A percentile compares a stretch with the other conserved stretches of the same genome.
Evolutionary conservation across 2,113 vertebrate species (phyloP).

Genomic region (Spizaetus ornatus): DNA sequence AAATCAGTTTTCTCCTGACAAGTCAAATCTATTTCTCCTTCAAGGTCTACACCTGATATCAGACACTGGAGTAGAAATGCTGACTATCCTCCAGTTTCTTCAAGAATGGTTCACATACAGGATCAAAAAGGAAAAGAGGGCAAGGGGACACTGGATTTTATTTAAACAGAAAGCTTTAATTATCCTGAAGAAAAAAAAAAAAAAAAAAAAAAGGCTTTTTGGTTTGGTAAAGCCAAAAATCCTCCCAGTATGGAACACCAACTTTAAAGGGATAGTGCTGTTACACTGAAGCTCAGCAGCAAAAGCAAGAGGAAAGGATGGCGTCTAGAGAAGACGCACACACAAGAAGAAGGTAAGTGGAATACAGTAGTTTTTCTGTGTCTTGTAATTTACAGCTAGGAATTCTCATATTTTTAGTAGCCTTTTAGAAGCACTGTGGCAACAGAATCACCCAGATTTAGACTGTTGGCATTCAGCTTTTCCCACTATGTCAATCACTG

Average conservation of each 20-base stretch:
- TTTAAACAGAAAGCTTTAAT: neutral
- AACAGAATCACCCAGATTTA: neutral
- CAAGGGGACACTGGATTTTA: neutral
- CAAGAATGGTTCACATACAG: neutral
- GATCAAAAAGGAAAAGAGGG: neutral
- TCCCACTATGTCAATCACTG: neutral
- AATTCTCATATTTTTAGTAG: neutral
- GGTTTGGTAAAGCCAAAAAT: neutral
- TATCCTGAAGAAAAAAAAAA: neutral
- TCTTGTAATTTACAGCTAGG: conserved; percentile 6
- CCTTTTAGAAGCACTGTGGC: neutral
- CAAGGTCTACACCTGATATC: neutral
- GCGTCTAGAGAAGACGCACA: neutral
- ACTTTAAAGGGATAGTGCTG: rapidly evolving
- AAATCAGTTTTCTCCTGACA: neutral
- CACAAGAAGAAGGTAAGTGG: neutral
- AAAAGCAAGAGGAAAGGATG: neutral
- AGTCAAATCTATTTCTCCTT: neutral
- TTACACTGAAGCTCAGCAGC: neutral
- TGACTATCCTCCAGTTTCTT: neutral
- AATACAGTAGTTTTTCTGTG: conserved; percentile 50
- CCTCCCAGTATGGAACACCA: neutral
- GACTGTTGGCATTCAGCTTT: neutral
- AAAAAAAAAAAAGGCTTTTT: neutral
- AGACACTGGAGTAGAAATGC: neutral